Evolutionary conservation across 2,888 invertebrate species (phyloP).

Genomic region (Drosophila percnosoma): DNA sequence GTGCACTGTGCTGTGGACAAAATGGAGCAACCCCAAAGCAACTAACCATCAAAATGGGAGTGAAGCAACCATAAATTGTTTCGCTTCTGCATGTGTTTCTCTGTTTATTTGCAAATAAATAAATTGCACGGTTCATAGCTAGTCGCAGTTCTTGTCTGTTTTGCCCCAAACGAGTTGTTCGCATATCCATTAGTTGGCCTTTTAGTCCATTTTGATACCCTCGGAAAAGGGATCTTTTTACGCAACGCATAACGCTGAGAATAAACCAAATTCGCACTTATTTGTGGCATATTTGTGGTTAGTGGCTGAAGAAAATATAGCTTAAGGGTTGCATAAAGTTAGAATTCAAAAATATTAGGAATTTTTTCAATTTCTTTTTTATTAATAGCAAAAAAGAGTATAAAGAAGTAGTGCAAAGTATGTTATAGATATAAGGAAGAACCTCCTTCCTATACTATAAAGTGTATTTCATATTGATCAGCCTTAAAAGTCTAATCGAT

Average conservation of each 20-base stretch:
- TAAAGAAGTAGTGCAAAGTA: no score
- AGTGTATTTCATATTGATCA: background rate
- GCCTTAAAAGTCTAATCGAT: background rate
- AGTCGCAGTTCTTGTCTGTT: constrained; percentile 28
- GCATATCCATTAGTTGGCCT: constrained; percentile 56
- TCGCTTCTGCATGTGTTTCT: constrained; percentile 32
- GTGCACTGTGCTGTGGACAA: constrained; percentile 5
- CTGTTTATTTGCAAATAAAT: constrained; percentile 68
- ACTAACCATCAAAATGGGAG: constrained; percentile 19
- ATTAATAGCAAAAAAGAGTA: no score
- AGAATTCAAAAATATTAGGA: no score
- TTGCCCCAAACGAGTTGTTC: constrained; percentile 50
- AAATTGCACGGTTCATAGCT: constrained; percentile 55
- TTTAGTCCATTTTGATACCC: constrained; percentile 4
- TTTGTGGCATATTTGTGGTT: background rate
- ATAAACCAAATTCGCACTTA: background rate
- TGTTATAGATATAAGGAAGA: background rate
- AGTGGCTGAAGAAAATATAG: background rate
- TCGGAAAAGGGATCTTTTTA: background rate
- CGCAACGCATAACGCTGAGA: background rate
- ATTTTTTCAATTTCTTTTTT: background rate
- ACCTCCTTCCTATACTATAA: background rate
- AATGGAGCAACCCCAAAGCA: constrained; percentile 19
- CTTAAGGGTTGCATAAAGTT: background rate
- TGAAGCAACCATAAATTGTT: constrained; percentile 38